Conservation (phyloP, 2,797 vertebrate genomes). For the Salmo trutta region DNA sequence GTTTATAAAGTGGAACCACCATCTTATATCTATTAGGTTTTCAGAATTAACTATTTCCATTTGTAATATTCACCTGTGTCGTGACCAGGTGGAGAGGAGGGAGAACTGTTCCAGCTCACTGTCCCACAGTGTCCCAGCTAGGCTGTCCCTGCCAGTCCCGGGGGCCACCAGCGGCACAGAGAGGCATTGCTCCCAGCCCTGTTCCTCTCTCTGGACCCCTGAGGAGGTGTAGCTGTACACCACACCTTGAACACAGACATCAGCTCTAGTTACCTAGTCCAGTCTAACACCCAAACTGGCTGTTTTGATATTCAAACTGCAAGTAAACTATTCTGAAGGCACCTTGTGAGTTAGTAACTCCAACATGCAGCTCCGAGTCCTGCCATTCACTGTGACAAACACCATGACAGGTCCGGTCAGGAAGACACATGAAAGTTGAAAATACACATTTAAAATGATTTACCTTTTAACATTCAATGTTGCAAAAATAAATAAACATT, state of each 20-base stretch:
- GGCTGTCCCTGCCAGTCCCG: conserved; percentile 35
- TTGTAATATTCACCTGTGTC: conserved; percentile 72
- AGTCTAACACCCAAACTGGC: too few relatives aligned
- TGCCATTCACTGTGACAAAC: conserved; percentile 71
- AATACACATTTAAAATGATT: background rate
- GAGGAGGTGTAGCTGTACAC: conserved; percentile 79
- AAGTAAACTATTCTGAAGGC: conserved; percentile 21
- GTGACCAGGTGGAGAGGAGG: conserved; percentile 68
- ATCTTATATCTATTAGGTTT: too few relatives aligned
- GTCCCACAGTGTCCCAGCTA: conserved; percentile 73
- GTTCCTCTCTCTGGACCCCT: conserved; percentile 68
- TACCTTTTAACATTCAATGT: background rate
- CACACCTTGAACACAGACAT: conserved; percentile 56
- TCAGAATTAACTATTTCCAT: background rate
- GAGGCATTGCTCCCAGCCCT: conserved; percentile 82
- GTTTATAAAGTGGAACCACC: too few relatives aligned
- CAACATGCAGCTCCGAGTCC: conserved; percentile 81
- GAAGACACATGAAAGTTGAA: background rate
- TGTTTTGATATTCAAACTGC: too few relatives aligned
- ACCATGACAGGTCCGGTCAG: background rate
- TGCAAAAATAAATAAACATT: background rate
- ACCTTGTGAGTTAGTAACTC: conserved; percentile 76
- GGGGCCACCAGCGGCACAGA: conserved; percentile 75
- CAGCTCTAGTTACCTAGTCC: too few relatives aligned
- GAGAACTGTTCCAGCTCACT: conserved; percentile 78